Evolutionary conservation across 2,113 vertebrate genomes (phyloP).

Genomic region (Epinephelus moara): DNA sequence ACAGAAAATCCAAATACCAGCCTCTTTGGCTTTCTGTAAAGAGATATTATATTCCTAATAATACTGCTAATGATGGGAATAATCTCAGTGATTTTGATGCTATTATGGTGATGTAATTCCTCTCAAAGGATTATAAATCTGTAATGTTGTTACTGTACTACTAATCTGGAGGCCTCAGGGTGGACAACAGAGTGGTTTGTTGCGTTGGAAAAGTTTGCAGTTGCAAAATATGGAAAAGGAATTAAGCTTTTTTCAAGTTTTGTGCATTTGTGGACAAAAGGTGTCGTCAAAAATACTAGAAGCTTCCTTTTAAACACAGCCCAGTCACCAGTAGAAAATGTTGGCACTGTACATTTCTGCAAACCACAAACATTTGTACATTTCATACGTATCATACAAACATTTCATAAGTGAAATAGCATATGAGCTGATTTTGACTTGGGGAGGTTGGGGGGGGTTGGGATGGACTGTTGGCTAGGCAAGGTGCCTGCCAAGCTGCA

Average conservation of each 20-base stretch:
- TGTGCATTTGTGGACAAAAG: neutral
- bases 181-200: neutral
- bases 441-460: too few species aligned
- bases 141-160: conserved; percentile 7
- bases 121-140: conserved; percentile 38
- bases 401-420: too few species aligned
- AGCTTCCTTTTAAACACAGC: neutral
- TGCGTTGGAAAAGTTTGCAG: neutral
- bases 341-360: too few species aligned
- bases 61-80: conserved; percentile 30
- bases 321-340: too few species aligned
- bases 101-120: conserved; percentile 6
- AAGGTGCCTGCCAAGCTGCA: too few species aligned
- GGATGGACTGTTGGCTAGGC: too few species aligned
- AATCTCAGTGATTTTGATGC: conserved; percentile 8
- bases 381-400: too few species aligned
- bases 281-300: neutral
- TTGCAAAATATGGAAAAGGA: neutral
- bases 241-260: neutral
- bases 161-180: conserved; percentile 14
- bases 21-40: neutral
- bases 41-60: conserved; percentile 2
- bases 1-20: conserved; percentile 24
- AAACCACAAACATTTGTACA: too few species aligned
- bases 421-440: too few species aligned